Evolutionary conservation across 2,888 invertebrate species (phyloP), one percentile per base, ranked within the genome.

Genomic region (Drosophila pseudotakahashii): DNA sequence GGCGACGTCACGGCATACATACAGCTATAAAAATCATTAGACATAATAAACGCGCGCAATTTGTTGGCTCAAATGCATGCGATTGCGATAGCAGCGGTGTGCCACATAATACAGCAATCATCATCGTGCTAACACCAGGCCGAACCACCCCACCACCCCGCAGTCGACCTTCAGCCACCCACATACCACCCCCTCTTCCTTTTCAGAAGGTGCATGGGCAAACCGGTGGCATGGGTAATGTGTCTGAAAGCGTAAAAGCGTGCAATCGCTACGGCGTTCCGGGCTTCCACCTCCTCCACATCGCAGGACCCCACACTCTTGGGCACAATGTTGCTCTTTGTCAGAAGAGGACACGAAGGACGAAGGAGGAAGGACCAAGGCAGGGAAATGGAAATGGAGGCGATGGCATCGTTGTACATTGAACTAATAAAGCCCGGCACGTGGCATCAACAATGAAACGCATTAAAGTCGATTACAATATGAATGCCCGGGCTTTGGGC

Each of bases 401-500:
- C 77, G 66, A 77, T 73, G 82, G 76, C 83, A 76, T 66, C 79
- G 85, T 77, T 76, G 71, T 81, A 88, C 81, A 88, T 89, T 89
- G 89, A 91, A 92, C 92, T 92, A 92, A 92, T 92, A 92, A 92
- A 91, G 92, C 89, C 82, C 88, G 91, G 89, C 92, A 92, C 92
- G 92, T 92, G 92, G 90, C 92, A 82, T 90, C 87, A 90, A 92
- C 92, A 92, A 92, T 92, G 91, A 89, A 91, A 92, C 90, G 92
- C 92, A 92, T 92, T 92, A 92, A 91, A 92, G 91, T 91, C 91
- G 91, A 92, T 92, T 92, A 92, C 91, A 90, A 91, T 90, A 90
- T 81, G 84, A 81, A 77, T 78, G 64, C 45, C 45, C 32, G 30
- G 34, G 52, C 3, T 32, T 32, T 32, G 64, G 45, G 44, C 47